These are phyloP conservation scores for Synanthedon tipuliformis DNA, from an alignment of 2,888 invertebrate genomes.

Conservation along the genomic window DNA sequence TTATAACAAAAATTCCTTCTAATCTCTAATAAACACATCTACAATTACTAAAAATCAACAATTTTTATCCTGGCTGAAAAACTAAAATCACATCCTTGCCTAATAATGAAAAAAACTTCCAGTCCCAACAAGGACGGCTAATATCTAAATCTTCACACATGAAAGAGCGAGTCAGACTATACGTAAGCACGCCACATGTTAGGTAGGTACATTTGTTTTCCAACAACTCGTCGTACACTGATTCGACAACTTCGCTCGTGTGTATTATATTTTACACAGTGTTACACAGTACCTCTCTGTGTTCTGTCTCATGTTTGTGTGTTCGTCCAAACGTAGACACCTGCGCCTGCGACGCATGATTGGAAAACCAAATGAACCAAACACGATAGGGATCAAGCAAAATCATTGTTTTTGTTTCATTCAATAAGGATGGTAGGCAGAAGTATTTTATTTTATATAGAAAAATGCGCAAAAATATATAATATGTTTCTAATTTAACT, in stretches of 20 bases:
- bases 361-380: constrained; percentile 41
- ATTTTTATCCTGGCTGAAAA: too few relatives aligned
- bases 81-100: too few relatives aligned
- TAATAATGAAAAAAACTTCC: background rate
- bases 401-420: constrained; percentile 33
- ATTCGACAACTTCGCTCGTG: background rate
- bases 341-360: constrained; percentile 39
- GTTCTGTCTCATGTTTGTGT: constrained; percentile 3
- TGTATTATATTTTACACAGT: constrained; percentile 4
- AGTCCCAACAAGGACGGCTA: background rate
- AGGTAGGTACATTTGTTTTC: background rate
- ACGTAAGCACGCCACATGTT: background rate
- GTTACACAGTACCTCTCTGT: constrained; percentile 18
- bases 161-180: background rate
- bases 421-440: constrained; percentile 13
- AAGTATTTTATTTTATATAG: constrained; percentile 1
- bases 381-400: constrained; percentile 2
- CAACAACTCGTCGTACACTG: background rate
- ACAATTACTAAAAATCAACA: too few relatives aligned
- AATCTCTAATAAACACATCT: too few relatives aligned
- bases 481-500: too few relatives aligned
- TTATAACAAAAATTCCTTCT: too few relatives aligned
- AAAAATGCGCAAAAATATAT: too few relatives aligned
- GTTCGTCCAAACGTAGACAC: constrained; percentile 22
- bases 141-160: background rate